Base-by-base conservation (phyloP, 2,113 vertebrate species). In the Andinoacara biseriatus region DNA sequence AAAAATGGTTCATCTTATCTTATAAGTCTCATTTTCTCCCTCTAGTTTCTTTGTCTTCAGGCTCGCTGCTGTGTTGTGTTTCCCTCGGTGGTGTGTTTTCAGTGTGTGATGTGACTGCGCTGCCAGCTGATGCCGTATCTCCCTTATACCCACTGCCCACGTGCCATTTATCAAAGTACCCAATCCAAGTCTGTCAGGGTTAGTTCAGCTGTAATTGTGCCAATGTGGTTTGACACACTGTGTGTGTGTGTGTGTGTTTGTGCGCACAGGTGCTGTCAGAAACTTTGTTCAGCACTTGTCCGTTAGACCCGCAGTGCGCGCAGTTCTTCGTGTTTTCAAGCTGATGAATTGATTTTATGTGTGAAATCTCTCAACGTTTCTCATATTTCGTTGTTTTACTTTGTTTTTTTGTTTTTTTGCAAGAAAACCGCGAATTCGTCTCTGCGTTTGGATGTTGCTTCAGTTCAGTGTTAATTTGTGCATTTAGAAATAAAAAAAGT, bases 141-240 rank as follows among this genome's bases (percentile, higher is more conserved):
- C 7, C 4, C 46, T 90, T 91, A 74, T 87, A 82, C 89, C 83
- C 94, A 90, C 78, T 88, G 62, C 85, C 84, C 69, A 33, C 43
- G 75, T 89, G 87, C 69, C 63, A 13, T 93, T 92, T 94, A 92
- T 88, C 90, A 92, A 85, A 74, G 84, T 59, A 67, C 7, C n/a
- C 15, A 76, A 35, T 94, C 94, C 92, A 94, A 93, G 87, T 91
- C 87, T 92, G 91, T 88, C 86, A 91, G 89, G 92, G 93, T 94
- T 90, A 83, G 76, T 76, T 76, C 22, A 79, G 89, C 77, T 85
- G 82, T 86, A 87, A 65, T 38, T 18, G 78, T 94, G 91, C 82
- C 81, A 76, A 75, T 43, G 58, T 79, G 77, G 69, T 89, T 76
- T 67, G 76, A 90, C 87, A 90, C 77, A 3, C 29, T 65, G 15